Conservation (phyloP, 1,140 invertebrate genomes). For the Dendrolimus punctatus region DNA sequence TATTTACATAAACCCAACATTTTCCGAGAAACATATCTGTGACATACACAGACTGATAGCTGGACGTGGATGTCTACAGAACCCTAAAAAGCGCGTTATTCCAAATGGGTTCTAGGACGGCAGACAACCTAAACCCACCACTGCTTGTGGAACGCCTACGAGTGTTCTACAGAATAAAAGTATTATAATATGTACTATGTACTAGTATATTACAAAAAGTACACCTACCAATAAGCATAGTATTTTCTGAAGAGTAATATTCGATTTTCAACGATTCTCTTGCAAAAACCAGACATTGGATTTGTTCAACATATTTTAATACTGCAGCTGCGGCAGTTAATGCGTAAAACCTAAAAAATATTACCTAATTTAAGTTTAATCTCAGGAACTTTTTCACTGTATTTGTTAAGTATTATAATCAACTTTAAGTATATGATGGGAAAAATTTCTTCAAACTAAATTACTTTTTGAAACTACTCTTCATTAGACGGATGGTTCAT, state of each 20-base stretch:
- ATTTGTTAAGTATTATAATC: not conserved
- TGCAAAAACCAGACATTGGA: slow-evolving; percentile 83
- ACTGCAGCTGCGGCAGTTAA: slow-evolving; percentile 85
- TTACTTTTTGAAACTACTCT: no score
- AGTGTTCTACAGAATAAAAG: not conserved
- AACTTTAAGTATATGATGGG: no score
- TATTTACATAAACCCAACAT: no score
- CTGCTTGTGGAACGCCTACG: no score
- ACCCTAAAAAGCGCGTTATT: no score
- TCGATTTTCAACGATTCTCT: slow-evolving; percentile 85
- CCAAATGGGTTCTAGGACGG: no score
- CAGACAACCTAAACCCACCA: no score
- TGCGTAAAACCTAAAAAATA: slow-evolving; percentile 82
- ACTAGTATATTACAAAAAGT: not conserved
- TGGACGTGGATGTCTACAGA: no score
- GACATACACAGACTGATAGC: no score
- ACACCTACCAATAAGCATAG: slow-evolving; percentile 85
- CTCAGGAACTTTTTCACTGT: not conserved
- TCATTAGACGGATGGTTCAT: no score
- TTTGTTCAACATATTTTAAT: slow-evolving; percentile 87
- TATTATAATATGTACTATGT: not conserved
- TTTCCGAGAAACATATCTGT: no score
- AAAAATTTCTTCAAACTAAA: no score
- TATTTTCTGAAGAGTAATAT: slow-evolving; percentile 86
- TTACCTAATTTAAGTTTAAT: not conserved